Percentiles rank a stretch among this genome's conserved stretches.
Conservation (phyloP, 2,113 vertebrate genomes). For the Rhinoderma darwinii region DNA sequence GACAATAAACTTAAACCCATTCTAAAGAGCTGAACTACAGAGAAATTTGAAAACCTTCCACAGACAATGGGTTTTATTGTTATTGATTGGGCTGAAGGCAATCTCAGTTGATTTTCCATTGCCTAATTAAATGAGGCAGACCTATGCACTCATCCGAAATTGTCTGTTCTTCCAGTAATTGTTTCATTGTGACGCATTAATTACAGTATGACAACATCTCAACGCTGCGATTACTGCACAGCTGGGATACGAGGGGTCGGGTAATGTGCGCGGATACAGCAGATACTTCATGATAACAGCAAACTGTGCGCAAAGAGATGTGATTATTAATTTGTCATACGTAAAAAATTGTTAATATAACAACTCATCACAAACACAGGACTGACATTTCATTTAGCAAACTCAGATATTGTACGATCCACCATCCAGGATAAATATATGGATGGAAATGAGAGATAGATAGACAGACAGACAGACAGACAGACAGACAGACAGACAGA, state of each 20-base stretch:
- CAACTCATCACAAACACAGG: background rate
- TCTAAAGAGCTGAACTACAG: conserved; percentile 37
- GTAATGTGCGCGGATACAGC: background rate
- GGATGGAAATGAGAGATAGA: too few relatives aligned
- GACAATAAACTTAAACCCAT: conserved; percentile 46
- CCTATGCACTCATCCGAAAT: conserved; percentile 27
- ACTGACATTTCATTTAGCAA: too few relatives aligned
- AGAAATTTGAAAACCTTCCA: conserved; percentile 4
- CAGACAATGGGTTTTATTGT: conserved; percentile 42
- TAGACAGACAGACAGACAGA: too few relatives aligned
- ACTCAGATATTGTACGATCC: too few relatives aligned
- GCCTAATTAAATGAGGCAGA: conserved; percentile 44
- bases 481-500: too few relatives aligned
- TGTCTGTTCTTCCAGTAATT: conserved; percentile 35
- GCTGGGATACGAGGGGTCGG: background rate
- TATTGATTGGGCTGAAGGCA: conserved; percentile 48
- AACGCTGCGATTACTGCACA: background rate
- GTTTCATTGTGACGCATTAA: conserved; percentile 30
- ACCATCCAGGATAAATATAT: too few relatives aligned
- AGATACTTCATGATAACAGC: background rate
- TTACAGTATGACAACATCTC: conserved; percentile 45
- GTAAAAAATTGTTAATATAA: background rate
- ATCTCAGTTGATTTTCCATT: conserved; percentile 42
- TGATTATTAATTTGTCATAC: background rate
- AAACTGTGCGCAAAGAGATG: background rate